phyloP scores from a whole-genome alignment of 2,113 vertebrate genomes.

The Cettia cetti region DNA sequence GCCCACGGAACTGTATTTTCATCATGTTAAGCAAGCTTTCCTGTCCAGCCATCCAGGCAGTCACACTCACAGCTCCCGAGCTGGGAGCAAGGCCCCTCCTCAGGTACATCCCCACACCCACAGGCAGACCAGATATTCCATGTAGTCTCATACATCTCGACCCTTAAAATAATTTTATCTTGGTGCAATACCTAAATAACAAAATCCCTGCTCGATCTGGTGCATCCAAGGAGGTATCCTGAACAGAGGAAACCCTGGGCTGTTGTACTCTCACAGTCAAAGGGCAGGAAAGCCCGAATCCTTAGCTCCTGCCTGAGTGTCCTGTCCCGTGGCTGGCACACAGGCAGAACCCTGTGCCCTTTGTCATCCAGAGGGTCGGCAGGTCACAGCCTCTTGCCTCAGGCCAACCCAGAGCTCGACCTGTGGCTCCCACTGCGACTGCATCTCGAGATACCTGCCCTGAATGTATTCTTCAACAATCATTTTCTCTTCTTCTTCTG shows the following conservation, averaged over 20 bases:
- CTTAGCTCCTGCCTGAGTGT: background rate
- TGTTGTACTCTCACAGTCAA: background rate
- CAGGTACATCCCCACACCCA: background rate
- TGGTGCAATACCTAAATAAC: background rate
- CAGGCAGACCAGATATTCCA: background rate
- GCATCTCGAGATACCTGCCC: rapidly evolving
- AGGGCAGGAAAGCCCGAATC: rapidly evolving
- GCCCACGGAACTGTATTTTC: background rate
- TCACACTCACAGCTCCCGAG: background rate
- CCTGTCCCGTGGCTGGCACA: background rate
- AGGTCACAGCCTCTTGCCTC: background rate
- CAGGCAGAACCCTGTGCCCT: background rate
- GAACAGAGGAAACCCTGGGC: background rate
- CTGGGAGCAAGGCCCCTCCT: background rate
- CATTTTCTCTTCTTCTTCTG: background rate
- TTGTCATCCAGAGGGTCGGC: rapidly evolving
- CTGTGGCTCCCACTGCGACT: background rate
- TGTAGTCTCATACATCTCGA: background rate
- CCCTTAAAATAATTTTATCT: background rate
- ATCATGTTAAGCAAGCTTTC: background rate
- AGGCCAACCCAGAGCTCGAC: background rate
- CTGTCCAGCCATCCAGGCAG: background rate
- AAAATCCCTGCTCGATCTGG: background rate
- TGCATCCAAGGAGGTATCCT: background rate
- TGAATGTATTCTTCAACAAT: background rate